Evolutionary conservation across 2,888 invertebrate genomes (phyloP).

Genomic region (Ligdia adustata): DNA sequence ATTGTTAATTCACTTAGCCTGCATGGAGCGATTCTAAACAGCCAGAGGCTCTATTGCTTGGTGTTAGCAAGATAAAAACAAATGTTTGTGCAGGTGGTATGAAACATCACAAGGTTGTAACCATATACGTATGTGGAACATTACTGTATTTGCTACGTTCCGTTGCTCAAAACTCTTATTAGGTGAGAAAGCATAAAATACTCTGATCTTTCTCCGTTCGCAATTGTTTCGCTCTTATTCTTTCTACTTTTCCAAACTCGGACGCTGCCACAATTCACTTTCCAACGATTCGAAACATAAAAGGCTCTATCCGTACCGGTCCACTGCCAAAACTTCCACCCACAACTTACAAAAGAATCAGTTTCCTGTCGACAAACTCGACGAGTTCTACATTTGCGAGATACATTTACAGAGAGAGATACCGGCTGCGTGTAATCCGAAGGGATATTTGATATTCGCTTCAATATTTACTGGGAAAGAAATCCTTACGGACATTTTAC

Average conservation of each 20-base stretch:
- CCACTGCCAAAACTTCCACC: constrained; percentile 30
- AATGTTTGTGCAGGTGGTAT: constrained; percentile 6
- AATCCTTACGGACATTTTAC: constrained; percentile 15
- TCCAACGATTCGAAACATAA: constrained; percentile 24
- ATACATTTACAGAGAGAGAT: constrained; percentile 13
- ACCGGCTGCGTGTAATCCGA: constrained; percentile 10
- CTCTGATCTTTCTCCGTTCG: neutral
- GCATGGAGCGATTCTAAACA: constrained; percentile 4
- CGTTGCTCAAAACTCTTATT: too few relatives aligned
- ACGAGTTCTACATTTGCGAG: constrained; percentile 27
- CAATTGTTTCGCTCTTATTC: neutral
- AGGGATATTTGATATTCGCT: constrained; percentile 22
- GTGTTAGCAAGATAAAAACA: constrained; percentile 6
- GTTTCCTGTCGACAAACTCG: constrained; percentile 30
- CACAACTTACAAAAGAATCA: constrained; percentile 29
- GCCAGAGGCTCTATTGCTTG: neutral
- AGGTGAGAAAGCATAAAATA: too few relatives aligned
- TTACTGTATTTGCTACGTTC: too few relatives aligned
- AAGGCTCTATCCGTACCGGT: constrained; percentile 20
- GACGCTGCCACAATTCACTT: constrained; percentile 20
- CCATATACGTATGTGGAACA: constrained; percentile 7
- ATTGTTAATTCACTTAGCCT: constrained; percentile 20
- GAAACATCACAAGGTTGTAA: neutral
- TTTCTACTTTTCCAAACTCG: constrained; percentile 10
- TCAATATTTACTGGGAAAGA: constrained; percentile 23